Base-by-base conservation (phyloP, 2,888 invertebrate genomes). In the Salpingus planirostris region DNA sequence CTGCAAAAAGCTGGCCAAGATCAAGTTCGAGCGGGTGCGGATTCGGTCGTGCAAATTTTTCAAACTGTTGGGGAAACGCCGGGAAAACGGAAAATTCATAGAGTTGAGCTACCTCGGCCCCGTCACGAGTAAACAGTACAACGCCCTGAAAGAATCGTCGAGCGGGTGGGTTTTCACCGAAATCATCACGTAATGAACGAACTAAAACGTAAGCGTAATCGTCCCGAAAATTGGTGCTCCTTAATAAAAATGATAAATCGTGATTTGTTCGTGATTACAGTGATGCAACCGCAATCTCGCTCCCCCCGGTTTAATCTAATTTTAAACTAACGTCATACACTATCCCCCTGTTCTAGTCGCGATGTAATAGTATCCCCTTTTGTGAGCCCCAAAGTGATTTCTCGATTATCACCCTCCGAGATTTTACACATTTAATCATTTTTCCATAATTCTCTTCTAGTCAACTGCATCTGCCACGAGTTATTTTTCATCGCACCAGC, bases 391-490 rank as follows among this genome's bases (percentile, higher is more conserved):
- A 25, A 25, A 25, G 13, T 12, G 27, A 27, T 27, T 27, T 11
- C 15, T 25, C 27, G 23, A 22, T 23, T 27, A 32, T 13, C 29
- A 31, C 29, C 30, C 28, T n/a, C 28, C 26, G 15, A 29, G 8
- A 26, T 31, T 38, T 27, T 36, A 38, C 31, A 31, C 31, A 31
- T 38, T 42, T 29, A 36, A 42, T 38, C 38, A 38, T 39, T 42
- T 42, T 34, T 36, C 37, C 34, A 42, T 42, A 34, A 36, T 39
- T 39, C 32, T 26, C 31, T 23, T 34, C 28, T 26, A 36, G 42
- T 42, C 42, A 42, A 36, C 21, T 39, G 31, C 42, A 42, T 33
- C 42, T 42, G 42, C 27, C 33, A 23, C 39, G 24, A 29, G 39
- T 27, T 32, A 39, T 39, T 39, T 39, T 39, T 35, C 35, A 35